Conservation (phyloP, 2,888 invertebrate genomes). For the Caradrina kadenii region DNA sequence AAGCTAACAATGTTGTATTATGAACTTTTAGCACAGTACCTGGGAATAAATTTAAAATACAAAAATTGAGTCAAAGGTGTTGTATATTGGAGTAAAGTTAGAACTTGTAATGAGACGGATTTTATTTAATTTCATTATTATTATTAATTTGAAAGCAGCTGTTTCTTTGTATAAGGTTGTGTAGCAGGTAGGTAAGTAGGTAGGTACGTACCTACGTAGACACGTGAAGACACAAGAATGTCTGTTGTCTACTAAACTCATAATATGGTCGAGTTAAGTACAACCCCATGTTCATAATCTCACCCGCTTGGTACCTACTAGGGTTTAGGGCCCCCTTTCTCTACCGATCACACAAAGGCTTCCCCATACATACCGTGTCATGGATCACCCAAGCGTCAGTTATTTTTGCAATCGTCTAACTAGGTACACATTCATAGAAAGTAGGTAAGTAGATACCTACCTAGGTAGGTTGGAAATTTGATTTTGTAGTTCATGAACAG, state of each 20-base stretch:
- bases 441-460: not conserved
- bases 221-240: conserved; percentile 3
- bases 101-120: too few species aligned
- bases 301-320: conserved; percentile 25
- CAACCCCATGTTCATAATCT: conserved; percentile 29
- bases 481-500: too few species aligned
- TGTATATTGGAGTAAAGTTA: too few species aligned
- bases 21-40: not conserved
- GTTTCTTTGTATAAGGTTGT: too few species aligned
- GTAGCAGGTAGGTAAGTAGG: not conserved
- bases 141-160: too few species aligned
- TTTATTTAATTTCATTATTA: too few species aligned
- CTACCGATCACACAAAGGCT: conserved; percentile 4
- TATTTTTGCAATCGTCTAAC: conserved; percentile 13
- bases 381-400: not conserved
- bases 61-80: too few species aligned
- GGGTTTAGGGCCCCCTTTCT: conserved; percentile 21
- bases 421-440: not conserved
- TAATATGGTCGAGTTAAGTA: conserved; percentile 21
- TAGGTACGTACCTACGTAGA: not conserved
- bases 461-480: too few species aligned
- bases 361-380: conserved; percentile 8
- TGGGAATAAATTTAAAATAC: not conserved
- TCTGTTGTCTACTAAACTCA: too few species aligned
- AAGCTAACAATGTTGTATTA: not conserved